phyloP scores from a whole-genome alignment of 2,888 invertebrate species.

The Troglohyphantes excavatus region DNA sequence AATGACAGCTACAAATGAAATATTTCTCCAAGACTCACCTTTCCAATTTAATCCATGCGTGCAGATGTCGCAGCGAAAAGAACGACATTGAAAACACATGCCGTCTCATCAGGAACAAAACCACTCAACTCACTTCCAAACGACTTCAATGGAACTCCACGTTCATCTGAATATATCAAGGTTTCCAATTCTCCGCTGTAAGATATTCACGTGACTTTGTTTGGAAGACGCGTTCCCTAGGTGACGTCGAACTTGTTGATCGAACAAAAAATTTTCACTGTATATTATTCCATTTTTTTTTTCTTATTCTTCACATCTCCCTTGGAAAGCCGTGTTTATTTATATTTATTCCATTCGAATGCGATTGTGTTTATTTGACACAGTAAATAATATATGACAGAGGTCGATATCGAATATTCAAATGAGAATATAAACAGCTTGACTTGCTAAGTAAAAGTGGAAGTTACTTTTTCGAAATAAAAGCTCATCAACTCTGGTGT shows the following conservation, averaged over 20 bases:
- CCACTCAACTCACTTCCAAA: neutral
- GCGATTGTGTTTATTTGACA: no score
- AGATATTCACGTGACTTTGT: slow-evolving; percentile 70
- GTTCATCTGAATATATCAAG: slow-evolving; percentile 37
- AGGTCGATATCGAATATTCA: no score
- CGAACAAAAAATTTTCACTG: slow-evolving; percentile 53
- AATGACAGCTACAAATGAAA: no score
- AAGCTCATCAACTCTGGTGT: no score
- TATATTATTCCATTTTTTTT: neutral
- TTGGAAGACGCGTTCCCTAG: slow-evolving; percentile 64
- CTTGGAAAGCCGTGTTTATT: no score
- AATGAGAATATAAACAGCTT: no score
- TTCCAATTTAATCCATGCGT: neutral
- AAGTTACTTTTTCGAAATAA: no score
- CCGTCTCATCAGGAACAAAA: neutral
- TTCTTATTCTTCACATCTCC: neutral
- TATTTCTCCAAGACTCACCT: neutral
- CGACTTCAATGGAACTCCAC: neutral
- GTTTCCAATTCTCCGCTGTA: slow-evolving; percentile 7
- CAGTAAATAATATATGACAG: no score
- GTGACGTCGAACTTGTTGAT: slow-evolving; percentile 75
- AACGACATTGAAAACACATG: neutral
- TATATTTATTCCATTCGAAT: no score
- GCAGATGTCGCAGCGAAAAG: neutral
- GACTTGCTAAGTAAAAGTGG: no score